These are phyloP conservation scores for Crioceris asparagi DNA, from an alignment of 2,888 invertebrate genomes.

Conservation along the genomic window DNA sequence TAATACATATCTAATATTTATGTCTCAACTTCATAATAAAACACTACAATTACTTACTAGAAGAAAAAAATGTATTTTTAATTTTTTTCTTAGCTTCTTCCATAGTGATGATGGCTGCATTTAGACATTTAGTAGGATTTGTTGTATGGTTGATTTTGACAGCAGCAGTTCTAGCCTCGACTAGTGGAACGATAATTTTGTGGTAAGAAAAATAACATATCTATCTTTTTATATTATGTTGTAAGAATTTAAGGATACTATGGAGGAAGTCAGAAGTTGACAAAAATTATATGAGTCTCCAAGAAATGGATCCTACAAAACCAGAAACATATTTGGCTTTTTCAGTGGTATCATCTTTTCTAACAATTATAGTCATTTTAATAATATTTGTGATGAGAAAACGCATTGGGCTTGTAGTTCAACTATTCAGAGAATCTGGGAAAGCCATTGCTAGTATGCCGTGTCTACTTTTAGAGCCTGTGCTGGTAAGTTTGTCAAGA, in stretches of 20 bases:
- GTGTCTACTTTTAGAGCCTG: slow-evolving; percentile 46
- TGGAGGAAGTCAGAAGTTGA: slow-evolving; percentile 36
- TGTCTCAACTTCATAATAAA: no score
- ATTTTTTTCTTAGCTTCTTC: slow-evolving; percentile 42
- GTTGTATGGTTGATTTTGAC: slow-evolving; percentile 53
- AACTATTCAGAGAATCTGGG: slow-evolving; percentile 55
- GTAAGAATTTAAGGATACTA: slow-evolving; percentile 32
- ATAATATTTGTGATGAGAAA: slow-evolving; percentile 51
- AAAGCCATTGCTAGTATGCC: slow-evolving; percentile 55
- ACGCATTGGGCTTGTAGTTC: slow-evolving; percentile 49
- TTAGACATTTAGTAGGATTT: slow-evolving; percentile 47
- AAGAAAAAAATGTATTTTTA: no score
- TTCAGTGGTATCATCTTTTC: slow-evolving; percentile 48
- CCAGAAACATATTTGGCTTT: slow-evolving; percentile 41
- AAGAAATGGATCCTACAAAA: slow-evolving; percentile 27
- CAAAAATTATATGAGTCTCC: slow-evolving; percentile 19
- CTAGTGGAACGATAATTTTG: slow-evolving; percentile 46
- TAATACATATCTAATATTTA: no score
- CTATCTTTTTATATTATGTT: slow-evolving; percentile 5
- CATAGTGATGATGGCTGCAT: slow-evolving; percentile 42
- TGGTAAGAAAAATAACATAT: slow-evolving; percentile 40
- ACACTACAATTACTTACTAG: no score
- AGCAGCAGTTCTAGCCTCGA: slow-evolving; percentile 41
- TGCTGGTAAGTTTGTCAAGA: slow-evolving; percentile 40
- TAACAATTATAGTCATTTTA: slow-evolving; percentile 45